These are phyloP conservation scores for Sceloporus undulatus DNA, from an alignment of 2,113 vertebrate species.

Conservation along the genomic window DNA sequence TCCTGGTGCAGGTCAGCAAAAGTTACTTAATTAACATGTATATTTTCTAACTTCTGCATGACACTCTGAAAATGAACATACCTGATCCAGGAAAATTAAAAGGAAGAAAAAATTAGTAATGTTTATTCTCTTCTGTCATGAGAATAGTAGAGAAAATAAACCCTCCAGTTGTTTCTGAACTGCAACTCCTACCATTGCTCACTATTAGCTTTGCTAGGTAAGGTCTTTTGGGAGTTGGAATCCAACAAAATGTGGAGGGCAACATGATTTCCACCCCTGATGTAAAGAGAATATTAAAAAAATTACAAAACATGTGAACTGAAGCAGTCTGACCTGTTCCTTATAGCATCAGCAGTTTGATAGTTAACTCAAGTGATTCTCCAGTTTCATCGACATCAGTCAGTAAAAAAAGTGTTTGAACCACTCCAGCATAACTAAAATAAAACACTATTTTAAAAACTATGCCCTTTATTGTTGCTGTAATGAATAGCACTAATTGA, in stretches of 20 bases:
- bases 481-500: neutral
- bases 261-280: too few relatives aligned
- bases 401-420: neutral
- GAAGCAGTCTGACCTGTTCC: neutral
- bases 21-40: accelerated
- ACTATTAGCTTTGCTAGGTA: too few relatives aligned
- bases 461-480: neutral
- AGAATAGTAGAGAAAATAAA: neutral
- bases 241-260: too few relatives aligned
- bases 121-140: neutral
- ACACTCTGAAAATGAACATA: neutral
- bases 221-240: too few relatives aligned
- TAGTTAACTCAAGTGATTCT: neutral
- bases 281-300: neutral
- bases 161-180: too few relatives aligned
- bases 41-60: conserved; percentile 5
- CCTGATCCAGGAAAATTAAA: neutral
- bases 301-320: neutral
- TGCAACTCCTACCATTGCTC: too few relatives aligned
- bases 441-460: too few relatives aligned
- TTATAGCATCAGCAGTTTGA: neutral
- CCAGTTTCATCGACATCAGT: neutral
- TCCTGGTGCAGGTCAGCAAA: conserved; percentile 16
- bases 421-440: too few relatives aligned
- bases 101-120: neutral